A percentile compares a stretch with the other conserved stretches of the same genome.
Conservation (phyloP, 2,888 invertebrate species). For the Teinopalpus imperialis region DNA sequence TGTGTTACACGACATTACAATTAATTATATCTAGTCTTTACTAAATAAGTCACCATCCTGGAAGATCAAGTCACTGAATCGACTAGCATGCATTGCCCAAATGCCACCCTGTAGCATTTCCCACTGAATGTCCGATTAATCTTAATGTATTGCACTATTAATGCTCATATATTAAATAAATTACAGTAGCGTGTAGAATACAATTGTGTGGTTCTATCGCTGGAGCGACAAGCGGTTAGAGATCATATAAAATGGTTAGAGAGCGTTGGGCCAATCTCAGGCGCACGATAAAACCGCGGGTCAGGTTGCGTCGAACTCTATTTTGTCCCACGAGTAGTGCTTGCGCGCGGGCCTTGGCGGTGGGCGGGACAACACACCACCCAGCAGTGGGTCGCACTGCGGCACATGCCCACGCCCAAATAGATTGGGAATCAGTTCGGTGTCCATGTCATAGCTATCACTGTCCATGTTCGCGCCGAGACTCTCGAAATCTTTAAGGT, state of each 20-base stretch:
- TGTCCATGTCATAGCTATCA: constrained; percentile 74
- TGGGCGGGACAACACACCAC: constrained; percentile 83
- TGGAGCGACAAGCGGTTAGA: constrained; percentile 30
- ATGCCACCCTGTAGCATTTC: constrained; percentile 48
- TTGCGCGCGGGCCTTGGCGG: constrained; percentile 84
- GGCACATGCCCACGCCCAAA: constrained; percentile 73
- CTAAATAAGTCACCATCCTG: constrained; percentile 55
- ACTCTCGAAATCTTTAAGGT: constrained; percentile 84
- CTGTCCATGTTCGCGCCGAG: constrained; percentile 83
- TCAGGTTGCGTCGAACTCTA: constrained; percentile 87
- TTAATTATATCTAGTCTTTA: constrained; percentile 45
- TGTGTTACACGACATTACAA: constrained; percentile 53
- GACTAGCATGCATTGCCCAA: constrained; percentile 53
- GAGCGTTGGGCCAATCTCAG: constrained; percentile 32
- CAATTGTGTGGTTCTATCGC: background rate
- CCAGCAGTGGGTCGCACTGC: constrained; percentile 88
- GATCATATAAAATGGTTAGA: constrained; percentile 43
- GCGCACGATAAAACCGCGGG: constrained; percentile 40
- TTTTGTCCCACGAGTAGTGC: constrained; percentile 88
- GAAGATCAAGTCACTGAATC: constrained; percentile 61
- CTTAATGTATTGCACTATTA: constrained; percentile 13
- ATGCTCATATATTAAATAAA: background rate
- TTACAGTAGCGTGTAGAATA: background rate
- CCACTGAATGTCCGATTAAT: constrained; percentile 20
- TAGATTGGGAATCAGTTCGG: constrained; percentile 68